Percentiles rank a stretch among this genome's conserved stretches.
Conservation (phyloP, 2,113 vertebrate species). For the Panthera leo region DNA sequence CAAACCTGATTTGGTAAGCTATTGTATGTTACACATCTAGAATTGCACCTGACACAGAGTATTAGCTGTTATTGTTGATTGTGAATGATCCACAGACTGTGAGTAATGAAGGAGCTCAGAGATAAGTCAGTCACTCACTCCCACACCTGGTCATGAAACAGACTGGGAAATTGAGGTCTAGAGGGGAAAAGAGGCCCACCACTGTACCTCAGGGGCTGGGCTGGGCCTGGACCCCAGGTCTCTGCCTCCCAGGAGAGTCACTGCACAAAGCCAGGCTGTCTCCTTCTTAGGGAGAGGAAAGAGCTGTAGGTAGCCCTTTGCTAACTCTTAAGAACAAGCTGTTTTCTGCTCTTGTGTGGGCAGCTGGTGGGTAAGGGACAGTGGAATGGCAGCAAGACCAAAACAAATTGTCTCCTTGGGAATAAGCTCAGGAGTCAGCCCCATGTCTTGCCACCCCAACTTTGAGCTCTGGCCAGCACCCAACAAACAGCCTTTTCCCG, state of each 20-base stretch:
- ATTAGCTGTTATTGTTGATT: not conserved
- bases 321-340: constrained; percentile 4
- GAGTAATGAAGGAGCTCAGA: constrained; percentile 25
- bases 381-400: not conserved
- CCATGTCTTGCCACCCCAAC: not conserved
- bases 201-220: not conserved
- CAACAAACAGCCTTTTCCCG: not conserved
- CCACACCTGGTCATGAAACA: constrained; percentile 9
- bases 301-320: not conserved
- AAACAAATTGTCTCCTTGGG: not conserved
- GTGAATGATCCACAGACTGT: not conserved
- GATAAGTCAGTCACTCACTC: not conserved
- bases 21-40: not conserved
- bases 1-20: not conserved
- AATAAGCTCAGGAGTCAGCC: not conserved
- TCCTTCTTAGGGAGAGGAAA: not conserved
- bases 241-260: not conserved
- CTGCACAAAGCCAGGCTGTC: not conserved
- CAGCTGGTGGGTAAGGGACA: not conserved
- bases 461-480: not conserved
- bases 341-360: not conserved
- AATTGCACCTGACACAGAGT: not conserved
- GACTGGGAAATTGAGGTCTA: not conserved
- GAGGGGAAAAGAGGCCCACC: not conserved
- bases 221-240: not conserved